phyloP scores from a whole-genome alignment of 1,140 invertebrate genomes.

The Anthonomus grandis region DNA sequence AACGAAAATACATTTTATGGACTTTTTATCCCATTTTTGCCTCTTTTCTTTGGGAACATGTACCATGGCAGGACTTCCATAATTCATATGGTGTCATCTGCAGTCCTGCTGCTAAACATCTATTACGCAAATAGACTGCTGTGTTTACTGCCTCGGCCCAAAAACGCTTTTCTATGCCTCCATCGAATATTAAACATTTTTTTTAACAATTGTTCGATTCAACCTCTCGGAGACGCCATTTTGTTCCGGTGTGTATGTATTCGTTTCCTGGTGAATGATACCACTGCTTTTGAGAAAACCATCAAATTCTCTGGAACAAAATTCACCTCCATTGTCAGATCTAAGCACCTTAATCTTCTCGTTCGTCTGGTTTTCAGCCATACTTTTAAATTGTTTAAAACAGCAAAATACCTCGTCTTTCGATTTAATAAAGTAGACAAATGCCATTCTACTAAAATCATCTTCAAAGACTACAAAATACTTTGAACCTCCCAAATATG shows the following conservation, averaged over 20 bases:
- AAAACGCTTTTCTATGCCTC: constrained; percentile 34
- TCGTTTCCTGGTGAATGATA: constrained; percentile 16
- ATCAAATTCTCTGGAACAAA: constrained; percentile 4
- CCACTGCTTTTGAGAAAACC: constrained; percentile 15
- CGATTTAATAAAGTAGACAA: constrained; percentile 22
- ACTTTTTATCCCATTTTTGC: no score
- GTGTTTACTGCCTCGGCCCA: constrained; percentile 48
- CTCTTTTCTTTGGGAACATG: no score
- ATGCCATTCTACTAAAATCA: constrained; percentile 18
- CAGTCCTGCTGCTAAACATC: no score
- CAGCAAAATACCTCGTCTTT: constrained; percentile 11
- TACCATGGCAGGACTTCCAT: no score
- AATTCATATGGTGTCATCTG: no score
- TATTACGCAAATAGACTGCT: constrained; percentile 29
- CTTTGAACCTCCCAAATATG: constrained; percentile 38
- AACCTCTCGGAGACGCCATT: constrained; percentile 6
- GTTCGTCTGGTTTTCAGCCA: constrained; percentile 16
- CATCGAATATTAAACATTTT: constrained; percentile 42
- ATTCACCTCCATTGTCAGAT: constrained; percentile 21
- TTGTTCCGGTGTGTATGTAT: constrained; percentile 13
- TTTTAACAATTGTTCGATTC: constrained; percentile 34
- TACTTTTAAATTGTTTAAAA: constrained; percentile 22
- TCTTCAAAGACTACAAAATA: constrained; percentile 39
- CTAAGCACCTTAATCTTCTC: constrained; percentile 10
- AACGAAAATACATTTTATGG: no score